Conservation (phyloP, 2,888 invertebrate species). For the Sialis fuliginosa region DNA sequence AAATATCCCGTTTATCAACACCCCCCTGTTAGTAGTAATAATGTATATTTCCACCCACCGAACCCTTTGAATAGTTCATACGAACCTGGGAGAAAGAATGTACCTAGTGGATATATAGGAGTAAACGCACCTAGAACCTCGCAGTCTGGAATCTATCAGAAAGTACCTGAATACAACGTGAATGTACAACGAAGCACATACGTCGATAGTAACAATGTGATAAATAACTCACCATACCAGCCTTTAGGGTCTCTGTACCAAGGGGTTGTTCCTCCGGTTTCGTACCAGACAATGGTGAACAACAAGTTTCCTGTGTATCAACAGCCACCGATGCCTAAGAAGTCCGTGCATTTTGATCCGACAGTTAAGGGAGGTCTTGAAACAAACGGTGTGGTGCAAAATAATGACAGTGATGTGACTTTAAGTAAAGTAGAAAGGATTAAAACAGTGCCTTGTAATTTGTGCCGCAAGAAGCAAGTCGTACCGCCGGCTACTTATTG, state of each 20-base stretch:
- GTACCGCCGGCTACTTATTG: slow-evolving; percentile 67
- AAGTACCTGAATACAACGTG: background rate
- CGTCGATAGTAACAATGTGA: slow-evolving; percentile 4
- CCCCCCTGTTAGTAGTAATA: slow-evolving; percentile 13
- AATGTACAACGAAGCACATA: slow-evolving; percentile 7
- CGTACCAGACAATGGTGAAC: slow-evolving; percentile 6
- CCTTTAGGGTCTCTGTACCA: slow-evolving; percentile 9
- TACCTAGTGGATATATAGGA: slow-evolving; percentile 9
- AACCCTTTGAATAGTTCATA: slow-evolving; percentile 5
- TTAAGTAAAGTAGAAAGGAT: slow-evolving; percentile 19
- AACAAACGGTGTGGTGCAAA: slow-evolving; percentile 27
- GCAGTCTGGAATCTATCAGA: background rate
- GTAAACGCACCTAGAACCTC: slow-evolving; percentile 2
- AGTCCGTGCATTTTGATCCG: slow-evolving; percentile 53
- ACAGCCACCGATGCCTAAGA: slow-evolving; percentile 42
- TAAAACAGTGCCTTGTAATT: slow-evolving; percentile 56
- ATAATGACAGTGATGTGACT: slow-evolving; percentile 21
- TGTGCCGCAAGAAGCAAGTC: slow-evolving; percentile 74
- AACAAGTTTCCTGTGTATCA: slow-evolving; percentile 35
- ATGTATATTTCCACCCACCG: slow-evolving; percentile 10
- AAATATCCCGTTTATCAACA: slow-evolving; percentile 16
- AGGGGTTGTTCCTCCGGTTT: background rate
- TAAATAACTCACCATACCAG: slow-evolving; percentile 11
- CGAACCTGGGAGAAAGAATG: slow-evolving; percentile 12
- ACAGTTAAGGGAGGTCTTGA: slow-evolving; percentile 49